phyloP scores from a whole-genome alignment of 2,113 vertebrate species.

The Boulengeromyrus knoepffleri region DNA sequence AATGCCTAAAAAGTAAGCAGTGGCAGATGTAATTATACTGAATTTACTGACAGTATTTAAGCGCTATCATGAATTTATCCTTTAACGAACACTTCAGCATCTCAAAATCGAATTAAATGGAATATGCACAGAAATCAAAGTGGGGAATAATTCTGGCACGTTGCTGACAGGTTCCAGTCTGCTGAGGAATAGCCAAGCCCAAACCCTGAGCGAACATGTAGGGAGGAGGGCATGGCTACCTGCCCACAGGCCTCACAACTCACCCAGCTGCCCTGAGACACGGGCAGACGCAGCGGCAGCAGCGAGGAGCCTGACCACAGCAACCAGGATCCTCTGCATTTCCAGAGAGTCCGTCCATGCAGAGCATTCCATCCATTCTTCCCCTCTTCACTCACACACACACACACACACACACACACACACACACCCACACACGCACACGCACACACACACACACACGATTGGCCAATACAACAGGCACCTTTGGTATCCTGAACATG shows the following conservation, averaged over 20 bases:
- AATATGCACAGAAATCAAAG: not conserved
- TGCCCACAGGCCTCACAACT: not conserved
- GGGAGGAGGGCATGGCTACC: not conserved
- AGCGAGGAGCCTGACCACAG: not conserved
- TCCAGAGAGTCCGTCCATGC: not conserved
- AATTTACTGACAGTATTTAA: not conserved
- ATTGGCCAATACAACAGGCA: not conserved
- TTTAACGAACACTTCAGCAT: not conserved
- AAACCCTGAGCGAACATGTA: not conserved
- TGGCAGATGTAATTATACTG: not conserved
- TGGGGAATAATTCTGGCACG: not conserved
- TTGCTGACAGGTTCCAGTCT: not conserved
- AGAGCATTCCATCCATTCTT: constrained; percentile 19
- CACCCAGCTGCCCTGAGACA: not conserved
- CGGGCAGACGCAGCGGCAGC: not conserved
- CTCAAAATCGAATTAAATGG: not conserved
- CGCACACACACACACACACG: not conserved
- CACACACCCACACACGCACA: constrained; percentile 1
- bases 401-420: constrained; percentile 2
- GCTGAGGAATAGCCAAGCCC: not conserved
- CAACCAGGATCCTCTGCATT: not conserved
- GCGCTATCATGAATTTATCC: not conserved
- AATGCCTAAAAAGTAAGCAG: not conserved
- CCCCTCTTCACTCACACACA: not conserved
- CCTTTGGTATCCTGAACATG: not conserved